phyloP scores from a whole-genome alignment of 2,888 invertebrate species.

The Sinhomidia bicolor region DNA sequence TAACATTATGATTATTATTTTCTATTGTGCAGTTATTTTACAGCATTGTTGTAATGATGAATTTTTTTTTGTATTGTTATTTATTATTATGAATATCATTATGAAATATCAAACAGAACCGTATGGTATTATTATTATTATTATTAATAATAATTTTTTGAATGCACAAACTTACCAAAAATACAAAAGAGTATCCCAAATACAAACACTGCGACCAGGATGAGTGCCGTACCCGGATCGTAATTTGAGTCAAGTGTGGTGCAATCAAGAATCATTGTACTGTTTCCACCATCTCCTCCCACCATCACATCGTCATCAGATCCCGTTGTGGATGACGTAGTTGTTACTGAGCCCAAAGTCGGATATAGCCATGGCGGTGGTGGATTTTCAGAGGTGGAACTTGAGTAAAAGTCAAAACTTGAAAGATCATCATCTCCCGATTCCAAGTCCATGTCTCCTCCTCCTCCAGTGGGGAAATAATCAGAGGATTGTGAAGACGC shows the following conservation, averaged over 20 bases:
- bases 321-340: conserved; percentile 40
- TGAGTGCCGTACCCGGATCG: conserved; percentile 86
- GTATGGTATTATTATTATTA: no score
- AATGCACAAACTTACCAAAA: conserved; percentile 86
- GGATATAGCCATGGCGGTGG: conserved; percentile 67
- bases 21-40: conserved; percentile 13
- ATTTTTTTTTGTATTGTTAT: no score
- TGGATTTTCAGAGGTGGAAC: conserved; percentile 65
- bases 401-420: conserved; percentile 61
- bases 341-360: conserved; percentile 48
- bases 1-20: not conserved
- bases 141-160: not conserved
- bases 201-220: conserved; percentile 88
- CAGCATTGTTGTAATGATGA: not conserved
- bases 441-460: conserved; percentile 16
- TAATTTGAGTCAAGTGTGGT: conserved; percentile 84
- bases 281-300: conserved; percentile 31
- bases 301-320: conserved; percentile 6
- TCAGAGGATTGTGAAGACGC: conserved; percentile 39
- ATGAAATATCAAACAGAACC: not conserved
- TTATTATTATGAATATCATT: conserved; percentile 10
- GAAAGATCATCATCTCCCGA: conserved; percentile 43
- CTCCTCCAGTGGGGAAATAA: conserved; percentile 60
- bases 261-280: conserved; percentile 71
- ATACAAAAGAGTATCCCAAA: conserved; percentile 93